Evolutionary conservation across 2,888 invertebrate genomes (phyloP), one percentile per base, ranked within the genome.

Genomic region (Buathra laborator): DNA sequence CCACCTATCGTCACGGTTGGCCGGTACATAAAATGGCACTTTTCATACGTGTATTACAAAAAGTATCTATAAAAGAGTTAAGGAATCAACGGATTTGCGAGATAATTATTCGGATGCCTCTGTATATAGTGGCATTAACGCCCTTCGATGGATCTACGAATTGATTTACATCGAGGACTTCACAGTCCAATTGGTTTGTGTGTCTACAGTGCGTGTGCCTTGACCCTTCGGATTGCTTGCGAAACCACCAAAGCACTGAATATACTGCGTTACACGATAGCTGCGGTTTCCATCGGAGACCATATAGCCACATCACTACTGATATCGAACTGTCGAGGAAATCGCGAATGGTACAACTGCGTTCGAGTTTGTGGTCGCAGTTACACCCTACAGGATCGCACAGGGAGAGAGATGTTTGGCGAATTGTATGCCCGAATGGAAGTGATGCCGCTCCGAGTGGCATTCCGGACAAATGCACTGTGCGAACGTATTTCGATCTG

Each of bases 311-410:
- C 24, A 24, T 24, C 56, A 24, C 10, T 56, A 56, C 56, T 10
- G 56, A 56, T 56, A 56, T 24, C 56, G 56, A 12, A 19, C 19
- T 56, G 56, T 56, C 56, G 56, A 10, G 56, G 56, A 56, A 56
- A 56, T 56, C 56, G 12, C 24, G 19, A 24, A 56, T 56, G 24
- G 56, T 19, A 19, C 56, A 56, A 56, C 24, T 19, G 24, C 4
- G 10, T 24, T 24, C 56, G 56, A 10, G 56, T 12, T 56, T 56
- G 56, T 24, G 56, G 56, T 24, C 19, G 19, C 24, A 24, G 19
- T 56, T 56, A 24, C 10, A 10, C 16, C 16, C 53, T 53, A 3
- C 53, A 10, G 53, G 10, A 10, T 9, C 53, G 53, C 19, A 24
- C 19, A 12, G 19, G 19, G 24, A 24, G 37, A 37, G 37, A 5